Evolutionary conservation across 2,113 vertebrate genomes (phyloP), one percentile per base, ranked within the genome.

Genomic region (cattle (Bos taurus)): DNA sequence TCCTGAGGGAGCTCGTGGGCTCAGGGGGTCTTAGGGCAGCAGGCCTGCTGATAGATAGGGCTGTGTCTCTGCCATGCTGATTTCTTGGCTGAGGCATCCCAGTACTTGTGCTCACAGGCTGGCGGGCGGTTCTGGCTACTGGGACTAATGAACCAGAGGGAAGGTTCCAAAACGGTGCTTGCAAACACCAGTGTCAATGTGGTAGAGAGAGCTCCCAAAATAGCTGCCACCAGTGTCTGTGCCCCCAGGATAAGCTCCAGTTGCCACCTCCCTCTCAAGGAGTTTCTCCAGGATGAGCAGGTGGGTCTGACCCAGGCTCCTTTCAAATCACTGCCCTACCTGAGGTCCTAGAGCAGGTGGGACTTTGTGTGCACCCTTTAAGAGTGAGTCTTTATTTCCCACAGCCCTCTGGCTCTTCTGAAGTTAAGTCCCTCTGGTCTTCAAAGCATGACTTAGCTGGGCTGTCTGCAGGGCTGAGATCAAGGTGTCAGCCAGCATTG

Each of bases 11-110:
- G 21, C 21, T 16, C 8, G 4, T 56, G 52, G 52, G 12, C n/a
- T 56, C 50, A 16, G 52, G 52, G 50, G 12, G 1, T 83, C 81
- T 56, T 83, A 10, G 52, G 11, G 50, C 80, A 54, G 48, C 48
- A 82, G 48, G 30, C 30, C 48, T 52, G 30, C 48, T 52, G 12
- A 23, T 50, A 19, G 80, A 7, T 14, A n/a, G 50, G 50, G 50
- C 33, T 52, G 17, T 25, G 80, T 54, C 50, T 54, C 6, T 82
- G 19, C 19, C 48, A 30, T 0, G 0, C 6, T 82, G 50, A 21
- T 54, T 82, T 50, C 48, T 82, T 82, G 80, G 30, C 33, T 54
- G 30, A 82, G 50, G 19, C 19, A 54, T 82, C 50, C 50, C 19
- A 54, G 50, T 7, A n/a, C 33, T 82, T n/a, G 33, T 82, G 30